Conservation (phyloP, 2,113 vertebrate genomes). For the Archilochus colubris region DNA sequence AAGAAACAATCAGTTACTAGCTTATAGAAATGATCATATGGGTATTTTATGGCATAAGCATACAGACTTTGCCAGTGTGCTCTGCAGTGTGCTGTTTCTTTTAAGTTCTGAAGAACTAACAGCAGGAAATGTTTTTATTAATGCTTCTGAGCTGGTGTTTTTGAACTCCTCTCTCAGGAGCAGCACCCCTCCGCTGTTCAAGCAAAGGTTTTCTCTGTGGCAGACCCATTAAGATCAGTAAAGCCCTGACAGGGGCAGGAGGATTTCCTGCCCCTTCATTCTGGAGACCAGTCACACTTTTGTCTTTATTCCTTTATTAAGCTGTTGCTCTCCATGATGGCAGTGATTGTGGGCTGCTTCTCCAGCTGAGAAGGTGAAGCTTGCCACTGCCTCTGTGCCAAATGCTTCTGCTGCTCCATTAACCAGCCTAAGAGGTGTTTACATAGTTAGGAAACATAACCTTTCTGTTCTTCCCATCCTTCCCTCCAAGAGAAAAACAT, state of each 20-base stretch:
- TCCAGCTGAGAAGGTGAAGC: constrained; percentile 20
- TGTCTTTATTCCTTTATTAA: constrained; percentile 28
- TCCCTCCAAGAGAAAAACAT: not conserved
- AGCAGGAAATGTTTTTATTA: constrained; percentile 30
- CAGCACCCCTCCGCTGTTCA: not conserved
- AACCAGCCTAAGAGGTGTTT: not conserved
- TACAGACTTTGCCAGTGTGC: not conserved
- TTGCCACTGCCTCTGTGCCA: not conserved
- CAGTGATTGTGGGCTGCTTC: not conserved
- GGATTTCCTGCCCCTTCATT: not conserved
- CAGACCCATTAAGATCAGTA: constrained; percentile 35
- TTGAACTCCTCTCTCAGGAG: constrained; percentile 16
- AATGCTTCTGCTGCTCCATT: not conserved
- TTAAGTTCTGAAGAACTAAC: constrained; percentile 13
- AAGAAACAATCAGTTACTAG: not conserved
- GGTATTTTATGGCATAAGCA: not conserved
- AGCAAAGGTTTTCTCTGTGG: constrained; percentile 27
- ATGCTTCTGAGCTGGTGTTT: constrained; percentile 11
- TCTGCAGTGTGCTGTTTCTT: not conserved
- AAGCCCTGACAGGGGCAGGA: constrained; percentile 6
- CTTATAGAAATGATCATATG: not conserved
- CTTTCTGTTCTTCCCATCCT: not conserved
- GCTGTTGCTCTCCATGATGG: accelerated
- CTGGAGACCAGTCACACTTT: not conserved
- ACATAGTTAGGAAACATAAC: not conserved